phyloP scores from a whole-genome alignment of 1,140 invertebrate genomes.

The Plodia interpunctella region DNA sequence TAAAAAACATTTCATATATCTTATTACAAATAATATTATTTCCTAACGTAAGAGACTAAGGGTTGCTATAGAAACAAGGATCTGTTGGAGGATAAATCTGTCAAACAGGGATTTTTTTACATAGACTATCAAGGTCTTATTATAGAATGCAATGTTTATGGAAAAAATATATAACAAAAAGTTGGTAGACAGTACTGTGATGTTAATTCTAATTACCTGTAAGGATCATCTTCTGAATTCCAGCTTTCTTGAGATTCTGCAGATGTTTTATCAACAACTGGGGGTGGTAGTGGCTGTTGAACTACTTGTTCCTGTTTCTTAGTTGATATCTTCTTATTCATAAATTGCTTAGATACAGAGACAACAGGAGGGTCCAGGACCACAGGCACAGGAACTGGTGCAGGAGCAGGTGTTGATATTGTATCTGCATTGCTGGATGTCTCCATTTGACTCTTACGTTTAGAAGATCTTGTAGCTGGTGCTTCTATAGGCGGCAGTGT shows the following conservation, averaged over 20 bases:
- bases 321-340: conserved; percentile 51
- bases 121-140: no score
- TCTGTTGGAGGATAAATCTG: no score
- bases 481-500: conserved; percentile 88
- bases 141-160: no score
- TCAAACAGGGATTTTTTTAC: no score
- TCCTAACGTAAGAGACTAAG: no score
- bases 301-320: conserved; percentile 49
- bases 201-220: no score
- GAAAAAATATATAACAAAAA: no score
- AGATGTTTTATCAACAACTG: conserved; percentile 71
- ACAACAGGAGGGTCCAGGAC: conserved; percentile 37
- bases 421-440: conserved; percentile 16
- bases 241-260: conserved; percentile 82
- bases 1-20: no score
- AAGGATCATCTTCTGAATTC: conserved; percentile 94
- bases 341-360: conserved; percentile 51
- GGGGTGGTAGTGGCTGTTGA: conserved; percentile 6
- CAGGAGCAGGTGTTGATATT: conserved; percentile 24
- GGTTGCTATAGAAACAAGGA: no score
- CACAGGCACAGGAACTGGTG: conserved; percentile 26
- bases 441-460: conserved; percentile 43
- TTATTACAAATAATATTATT: no score
- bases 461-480: conserved; percentile 80
- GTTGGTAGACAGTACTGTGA: no score